Base-by-base conservation (phyloP, 2,797 vertebrate species). In the Sardinella longiceps region DNA sequence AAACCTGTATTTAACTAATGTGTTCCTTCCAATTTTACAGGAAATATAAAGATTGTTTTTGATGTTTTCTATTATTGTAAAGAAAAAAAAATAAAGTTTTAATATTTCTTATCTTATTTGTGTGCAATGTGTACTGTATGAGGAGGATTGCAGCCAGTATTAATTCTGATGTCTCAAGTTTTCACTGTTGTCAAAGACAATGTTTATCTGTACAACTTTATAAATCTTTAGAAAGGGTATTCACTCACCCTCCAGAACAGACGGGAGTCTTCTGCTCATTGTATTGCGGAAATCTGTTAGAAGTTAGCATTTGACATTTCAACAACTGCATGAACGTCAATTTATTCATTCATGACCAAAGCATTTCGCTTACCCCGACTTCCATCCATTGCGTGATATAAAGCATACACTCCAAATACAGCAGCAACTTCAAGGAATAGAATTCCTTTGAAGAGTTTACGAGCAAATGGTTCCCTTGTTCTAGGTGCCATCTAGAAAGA, bases 211-310 rank as follows among this genome's bases (percentile, higher is more conserved):
- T n/a, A n/a, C n/a, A n/a, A n/a, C n/a, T n/a, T n/a, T 53, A 53
- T 53, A 20, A 50, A 14, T 50, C 2, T 50, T 53, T 20, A 53
- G 2, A 53, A 53, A 53, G 14, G 12, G 33, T 28, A 5, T 14
- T 70, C 10, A 23, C 85, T 87, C 60, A 95, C 95, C 92, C 92
- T 95, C 93, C 0, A 95, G 89, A 33, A 95, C 50, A 0, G 91
- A 92, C 0, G 95, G 94, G 5, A 92, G 90, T 83, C 81, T 89
- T 28, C 66, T 87, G 80, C 88, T 94, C 92, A 95, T 84, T 23
- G 88, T 92, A 90, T 25, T 90, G 80, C 95, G 93, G 88, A 95
- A 94, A 80, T 94, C 95, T 95, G 56, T 60, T 86, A 15, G 82
- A 28, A 5, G 45, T 58, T n/a, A 58, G 23, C 53, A n/a, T n/a